Conservation (phyloP, 2,888 invertebrate genomes). For the Prosopocoilus inquinatus region DNA sequence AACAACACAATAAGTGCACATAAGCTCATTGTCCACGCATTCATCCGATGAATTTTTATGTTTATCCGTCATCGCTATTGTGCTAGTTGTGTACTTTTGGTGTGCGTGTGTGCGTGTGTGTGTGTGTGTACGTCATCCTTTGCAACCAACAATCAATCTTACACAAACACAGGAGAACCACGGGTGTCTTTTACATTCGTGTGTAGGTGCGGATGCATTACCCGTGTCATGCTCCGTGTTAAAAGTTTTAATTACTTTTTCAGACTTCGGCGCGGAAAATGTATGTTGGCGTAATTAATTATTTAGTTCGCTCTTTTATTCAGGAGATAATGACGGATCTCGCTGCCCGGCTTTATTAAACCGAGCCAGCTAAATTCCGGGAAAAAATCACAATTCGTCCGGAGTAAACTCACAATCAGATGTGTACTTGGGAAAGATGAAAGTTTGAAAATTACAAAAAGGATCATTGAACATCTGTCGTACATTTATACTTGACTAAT, state of each 20-base stretch:
- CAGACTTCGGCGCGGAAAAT: conserved; percentile 11
- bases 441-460: too few relatives aligned
- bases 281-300: background rate
- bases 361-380: too few relatives aligned
- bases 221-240: conserved; percentile 6
- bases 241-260: conserved; percentile 18
- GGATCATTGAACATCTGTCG: too few relatives aligned
- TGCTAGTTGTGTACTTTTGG: conserved; percentile 3
- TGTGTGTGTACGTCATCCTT: conserved; percentile 6
- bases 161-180: background rate
- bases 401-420: too few relatives aligned
- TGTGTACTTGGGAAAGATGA: too few relatives aligned
- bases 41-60: conserved; percentile 19
- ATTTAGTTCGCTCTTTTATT: background rate
- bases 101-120: conserved; percentile 6
- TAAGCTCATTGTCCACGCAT: conserved; percentile 31
- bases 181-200: conserved; percentile 5
- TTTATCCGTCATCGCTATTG: conserved; percentile 5
- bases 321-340: too few relatives aligned
- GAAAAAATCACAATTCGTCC: too few relatives aligned
- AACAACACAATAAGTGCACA: conserved; percentile 32
- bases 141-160: conserved; percentile 14
- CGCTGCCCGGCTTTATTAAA: too few relatives aligned
- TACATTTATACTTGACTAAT: too few relatives aligned
- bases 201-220: conserved; percentile 7